Conservation (phyloP, 2,113 vertebrate genomes). For the Junco hyemalis region DNA sequence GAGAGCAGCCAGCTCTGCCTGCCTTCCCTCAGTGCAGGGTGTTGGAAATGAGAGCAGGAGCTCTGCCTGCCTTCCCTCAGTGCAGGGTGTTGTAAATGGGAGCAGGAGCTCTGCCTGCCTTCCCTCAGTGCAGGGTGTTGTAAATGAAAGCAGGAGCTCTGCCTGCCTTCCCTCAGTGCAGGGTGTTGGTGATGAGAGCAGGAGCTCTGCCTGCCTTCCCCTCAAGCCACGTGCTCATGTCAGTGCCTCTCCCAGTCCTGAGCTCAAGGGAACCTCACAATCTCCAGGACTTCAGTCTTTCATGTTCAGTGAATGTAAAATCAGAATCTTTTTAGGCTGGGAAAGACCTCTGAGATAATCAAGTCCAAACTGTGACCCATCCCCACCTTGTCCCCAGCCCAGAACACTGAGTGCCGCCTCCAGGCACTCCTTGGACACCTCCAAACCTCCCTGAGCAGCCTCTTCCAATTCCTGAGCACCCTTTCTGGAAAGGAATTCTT, state of each 20-base stretch:
- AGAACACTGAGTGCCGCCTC: neutral
- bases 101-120: neutral
- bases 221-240: accelerated
- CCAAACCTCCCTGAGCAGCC: neutral
- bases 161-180: neutral
- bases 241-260: neutral
- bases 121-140: neutral
- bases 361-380: accelerated
- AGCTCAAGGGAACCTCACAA: neutral
- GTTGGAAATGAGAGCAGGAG: too few relatives aligned
- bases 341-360: accelerated
- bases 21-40: neutral
- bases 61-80: neutral
- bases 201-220: neutral
- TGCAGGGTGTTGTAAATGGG: neutral
- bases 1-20: neutral
- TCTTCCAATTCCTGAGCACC: neutral
- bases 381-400: neutral
- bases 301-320: accelerated
- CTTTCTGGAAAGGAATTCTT: neutral
- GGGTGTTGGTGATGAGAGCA: neutral
- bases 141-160: too few relatives aligned
- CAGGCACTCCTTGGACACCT: neutral
- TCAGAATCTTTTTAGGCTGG: neutral
- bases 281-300: neutral